These are phyloP conservation scores for Pelvicachromis taeniatus DNA, from an alignment of 2,113 vertebrate genomes.

Conservation along the genomic window DNA sequence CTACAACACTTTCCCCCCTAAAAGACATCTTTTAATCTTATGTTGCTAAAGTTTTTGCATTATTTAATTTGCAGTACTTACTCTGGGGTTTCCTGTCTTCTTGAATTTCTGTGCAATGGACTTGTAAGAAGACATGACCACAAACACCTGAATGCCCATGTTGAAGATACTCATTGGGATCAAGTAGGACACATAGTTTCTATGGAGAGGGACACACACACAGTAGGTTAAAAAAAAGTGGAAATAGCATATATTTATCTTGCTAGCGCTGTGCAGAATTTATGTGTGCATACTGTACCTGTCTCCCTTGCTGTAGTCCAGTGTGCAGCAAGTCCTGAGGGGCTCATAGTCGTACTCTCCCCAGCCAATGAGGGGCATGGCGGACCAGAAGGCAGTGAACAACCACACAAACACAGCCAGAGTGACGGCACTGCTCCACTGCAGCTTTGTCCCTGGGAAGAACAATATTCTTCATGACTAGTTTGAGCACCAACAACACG, in stretches of 20 bases:
- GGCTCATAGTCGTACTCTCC: constrained; percentile 93
- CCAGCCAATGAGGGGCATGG: constrained; percentile 94
- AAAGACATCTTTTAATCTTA: not conserved
- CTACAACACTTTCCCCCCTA: not conserved
- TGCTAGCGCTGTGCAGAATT: not conserved
- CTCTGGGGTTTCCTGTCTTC: constrained; percentile 81
- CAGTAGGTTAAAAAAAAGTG: not conserved
- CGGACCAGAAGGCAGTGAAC: constrained; percentile 87
- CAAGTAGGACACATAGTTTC: constrained; percentile 88
- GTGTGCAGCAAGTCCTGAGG: constrained; percentile 90
- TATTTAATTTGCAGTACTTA: constrained; percentile 32
- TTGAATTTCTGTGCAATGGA: constrained; percentile 87
- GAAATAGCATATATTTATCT: not conserved
- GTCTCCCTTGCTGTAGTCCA: constrained; percentile 90
- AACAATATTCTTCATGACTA: not conserved
- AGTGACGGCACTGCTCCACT: constrained; percentile 82
- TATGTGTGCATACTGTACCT: constrained; percentile 67
- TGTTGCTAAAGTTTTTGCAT: not conserved
- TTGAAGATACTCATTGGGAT: constrained; percentile 87
- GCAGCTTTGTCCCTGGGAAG: constrained; percentile 79
- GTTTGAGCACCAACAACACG: not conserved
- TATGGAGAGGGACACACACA: constrained; percentile 44
- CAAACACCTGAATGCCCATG: constrained; percentile 84
- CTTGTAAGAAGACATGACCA: constrained; percentile 84
- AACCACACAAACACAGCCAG: constrained; percentile 83